Percentiles rank a stretch among this genome's conserved stretches.
Evolutionary conservation across 1,140 invertebrate species (phyloP).

Genomic region (Littorina saxatilis): DNA sequence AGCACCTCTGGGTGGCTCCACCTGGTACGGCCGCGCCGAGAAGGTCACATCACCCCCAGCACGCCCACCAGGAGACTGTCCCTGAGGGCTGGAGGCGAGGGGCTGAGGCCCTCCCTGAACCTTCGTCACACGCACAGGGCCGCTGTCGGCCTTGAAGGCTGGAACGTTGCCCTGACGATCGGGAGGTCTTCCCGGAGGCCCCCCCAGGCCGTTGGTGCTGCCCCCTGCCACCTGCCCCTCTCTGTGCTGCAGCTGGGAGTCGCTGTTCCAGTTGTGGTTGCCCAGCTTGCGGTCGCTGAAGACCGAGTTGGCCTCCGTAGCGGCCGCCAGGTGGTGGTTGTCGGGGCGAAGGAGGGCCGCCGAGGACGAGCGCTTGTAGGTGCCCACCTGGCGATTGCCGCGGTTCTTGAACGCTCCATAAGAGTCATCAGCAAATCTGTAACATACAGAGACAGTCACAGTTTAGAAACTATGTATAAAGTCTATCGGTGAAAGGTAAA

Average conservation of each 20-base stretch:
- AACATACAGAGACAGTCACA: constrained; percentile 12
- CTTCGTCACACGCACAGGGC: background rate
- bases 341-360: constrained; percentile 49
- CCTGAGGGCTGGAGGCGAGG: background rate
- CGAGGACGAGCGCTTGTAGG: constrained; percentile 64
- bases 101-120: background rate
- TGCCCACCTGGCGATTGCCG: constrained; percentile 53
- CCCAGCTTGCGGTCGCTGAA: constrained; percentile 43
- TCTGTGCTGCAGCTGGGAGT: constrained; percentile 30
- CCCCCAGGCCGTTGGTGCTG: background rate
- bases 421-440: constrained; percentile 69
- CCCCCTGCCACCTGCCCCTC: background rate
- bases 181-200: background rate
- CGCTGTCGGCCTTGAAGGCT: constrained; percentile 37
- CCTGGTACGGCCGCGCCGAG: constrained; percentile 19
- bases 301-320: constrained; percentile 29
- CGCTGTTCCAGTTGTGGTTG: constrained; percentile 48
- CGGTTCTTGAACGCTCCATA: constrained; percentile 63
- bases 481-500: too few relatives aligned
- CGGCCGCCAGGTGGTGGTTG: constrained; percentile 46
- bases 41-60: background rate
- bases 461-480: background rate
- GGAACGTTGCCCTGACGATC: constrained; percentile 31
- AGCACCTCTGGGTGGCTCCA: background rate
- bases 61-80: background rate